These are phyloP conservation scores for Bufo gargarizans DNA, from an alignment of 2,113 vertebrate species.

Conservation along the genomic window DNA sequence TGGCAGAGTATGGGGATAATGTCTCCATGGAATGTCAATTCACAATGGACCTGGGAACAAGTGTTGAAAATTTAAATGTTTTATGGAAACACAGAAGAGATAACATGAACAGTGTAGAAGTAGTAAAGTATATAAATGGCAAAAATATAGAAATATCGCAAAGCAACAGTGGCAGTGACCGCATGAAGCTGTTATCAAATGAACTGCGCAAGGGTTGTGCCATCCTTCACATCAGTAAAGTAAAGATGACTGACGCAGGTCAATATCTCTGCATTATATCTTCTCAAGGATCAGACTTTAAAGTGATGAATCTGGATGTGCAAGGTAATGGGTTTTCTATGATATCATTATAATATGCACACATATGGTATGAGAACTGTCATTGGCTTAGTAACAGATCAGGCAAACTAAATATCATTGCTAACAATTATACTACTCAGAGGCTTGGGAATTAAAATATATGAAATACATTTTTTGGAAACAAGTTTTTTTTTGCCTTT, in stretches of 20 bases:
- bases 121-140: constrained; percentile 72
- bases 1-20: constrained; percentile 71
- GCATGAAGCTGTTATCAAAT: constrained; percentile 73
- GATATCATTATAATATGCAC: neutral
- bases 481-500: no score
- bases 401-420: no score
- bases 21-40: constrained; percentile 86
- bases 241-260: constrained; percentile 81
- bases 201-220: constrained; percentile 75
- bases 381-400: neutral
- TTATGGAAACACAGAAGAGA: constrained; percentile 75
- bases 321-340: constrained; percentile 69
- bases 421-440: no score
- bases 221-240: constrained; percentile 75
- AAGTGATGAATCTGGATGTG: constrained; percentile 78
- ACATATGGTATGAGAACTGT: neutral
- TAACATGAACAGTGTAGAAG: constrained; percentile 60
- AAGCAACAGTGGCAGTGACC: constrained; percentile 67
- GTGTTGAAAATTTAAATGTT: constrained; percentile 69
- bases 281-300: constrained; percentile 81
- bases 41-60: constrained; percentile 63
- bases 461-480: no score
- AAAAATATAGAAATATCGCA: constrained; percentile 63
- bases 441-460: no score
- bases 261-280: constrained; percentile 79